Percentiles rank a stretch among this genome's conserved stretches.
Evolutionary conservation across 2,888 invertebrate genomes (phyloP).

Genomic region (Hirtodrosophila duncani): DNA sequence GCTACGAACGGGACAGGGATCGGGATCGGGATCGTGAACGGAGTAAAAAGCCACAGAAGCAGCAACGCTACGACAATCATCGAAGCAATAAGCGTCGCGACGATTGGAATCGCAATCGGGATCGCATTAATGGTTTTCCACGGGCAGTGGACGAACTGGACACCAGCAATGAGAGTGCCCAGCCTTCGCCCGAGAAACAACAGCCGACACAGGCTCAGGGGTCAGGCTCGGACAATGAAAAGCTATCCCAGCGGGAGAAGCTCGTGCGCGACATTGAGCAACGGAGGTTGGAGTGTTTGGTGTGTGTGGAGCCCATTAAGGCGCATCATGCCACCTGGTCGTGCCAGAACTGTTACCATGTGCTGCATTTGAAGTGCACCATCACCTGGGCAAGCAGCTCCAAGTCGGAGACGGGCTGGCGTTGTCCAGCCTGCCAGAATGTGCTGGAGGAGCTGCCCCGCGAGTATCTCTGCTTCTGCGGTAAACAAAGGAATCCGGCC

Average conservation of each 20-base stretch:
- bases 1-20: conserved; percentile 10
- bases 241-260: conserved; percentile 88
- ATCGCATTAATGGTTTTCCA: conserved; percentile 72
- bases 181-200: conserved; percentile 74
- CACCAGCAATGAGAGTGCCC: conserved; percentile 74
- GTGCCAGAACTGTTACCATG: conserved; percentile 93
- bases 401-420: conserved; percentile 90
- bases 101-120: conserved; percentile 77
- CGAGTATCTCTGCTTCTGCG: conserved; percentile 94
- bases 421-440: conserved; percentile 97
- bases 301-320: conserved; percentile 93
- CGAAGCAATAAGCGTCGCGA: conserved; percentile 76
- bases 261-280: conserved; percentile 90
- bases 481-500: conserved; percentile 86
- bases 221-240: conserved; percentile 76
- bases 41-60: conserved; percentile 67
- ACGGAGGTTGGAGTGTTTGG: conserved; percentile 93
- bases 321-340: conserved; percentile 92
- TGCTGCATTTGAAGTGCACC: conserved; percentile 93
- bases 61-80: conserved; percentile 76
- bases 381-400: conserved; percentile 94
- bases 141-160: conserved; percentile 70
- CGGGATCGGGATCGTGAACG: conserved; percentile 13
- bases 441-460: conserved; percentile 85
- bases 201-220: conserved; percentile 35